These are phyloP conservation scores for Tenodera sinensis DNA, from an alignment of 2,888 invertebrate species.

Conservation along the genomic window DNA sequence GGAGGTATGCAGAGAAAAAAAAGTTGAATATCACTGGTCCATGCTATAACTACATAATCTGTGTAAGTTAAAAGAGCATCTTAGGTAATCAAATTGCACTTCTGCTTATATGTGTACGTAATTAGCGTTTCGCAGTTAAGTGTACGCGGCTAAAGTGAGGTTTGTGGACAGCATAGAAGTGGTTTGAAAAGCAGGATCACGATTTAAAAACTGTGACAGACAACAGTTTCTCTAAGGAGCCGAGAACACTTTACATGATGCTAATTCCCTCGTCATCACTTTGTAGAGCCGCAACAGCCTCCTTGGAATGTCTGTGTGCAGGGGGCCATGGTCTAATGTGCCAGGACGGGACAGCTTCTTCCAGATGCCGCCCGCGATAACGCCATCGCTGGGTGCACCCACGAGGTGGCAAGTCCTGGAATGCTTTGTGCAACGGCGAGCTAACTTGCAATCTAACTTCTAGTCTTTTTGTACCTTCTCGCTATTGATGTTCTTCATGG, in stretches of 20 bases:
- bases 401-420: background rate
- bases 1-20: too few species aligned
- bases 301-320: background rate
- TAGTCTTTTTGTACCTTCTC: background rate
- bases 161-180: background rate
- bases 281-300: background rate
- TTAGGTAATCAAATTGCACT: too few species aligned
- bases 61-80: too few species aligned
- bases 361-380: background rate
- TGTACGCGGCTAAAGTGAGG: background rate
- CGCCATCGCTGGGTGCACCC: background rate
- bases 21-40: too few species aligned
- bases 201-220: background rate
- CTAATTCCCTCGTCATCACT: background rate
- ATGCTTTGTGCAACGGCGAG: background rate
- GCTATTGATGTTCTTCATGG: background rate
- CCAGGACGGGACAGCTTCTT: background rate
- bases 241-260: background rate
- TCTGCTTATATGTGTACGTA: background rate
- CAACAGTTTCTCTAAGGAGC: background rate
- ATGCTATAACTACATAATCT: too few species aligned
- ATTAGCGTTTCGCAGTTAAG: background rate
- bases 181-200: background rate
- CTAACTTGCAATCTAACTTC: background rate
- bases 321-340: background rate